These are phyloP conservation scores for Varroa destructor DNA, from an alignment of 1,140 invertebrate species.

Conservation along the genomic window DNA sequence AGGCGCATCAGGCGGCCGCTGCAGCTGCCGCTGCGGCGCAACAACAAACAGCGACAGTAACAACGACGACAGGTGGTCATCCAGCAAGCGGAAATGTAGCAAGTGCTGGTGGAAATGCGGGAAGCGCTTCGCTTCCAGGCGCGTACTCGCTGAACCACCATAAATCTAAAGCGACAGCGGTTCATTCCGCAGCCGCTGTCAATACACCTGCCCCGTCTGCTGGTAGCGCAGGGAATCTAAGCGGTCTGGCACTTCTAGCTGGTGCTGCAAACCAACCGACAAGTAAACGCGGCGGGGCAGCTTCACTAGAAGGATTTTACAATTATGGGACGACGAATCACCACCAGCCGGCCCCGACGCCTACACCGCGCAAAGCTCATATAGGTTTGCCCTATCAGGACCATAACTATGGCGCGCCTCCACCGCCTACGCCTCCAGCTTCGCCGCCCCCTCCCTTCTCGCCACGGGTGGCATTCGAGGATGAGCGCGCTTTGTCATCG, in stretches of 20 bases:
- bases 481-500: not conserved
- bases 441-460: slow-evolving; percentile 40
- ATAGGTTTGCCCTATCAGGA: slow-evolving; percentile 45
- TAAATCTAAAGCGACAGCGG: not conserved
- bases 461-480: not conserved
- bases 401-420: slow-evolving; percentile 62
- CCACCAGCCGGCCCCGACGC: slow-evolving; percentile 14
- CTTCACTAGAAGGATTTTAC: slow-evolving; percentile 1
- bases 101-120: not conserved
- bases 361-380: not conserved
- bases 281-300: not conserved
- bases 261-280: slow-evolving; percentile 13
- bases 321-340: not conserved
- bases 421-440: slow-evolving; percentile 49
- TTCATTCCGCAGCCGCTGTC: not conserved
- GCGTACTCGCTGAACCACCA: not conserved
- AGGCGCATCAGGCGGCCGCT: slow-evolving; percentile 1
- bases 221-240: not conserved
- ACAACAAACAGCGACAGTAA: no score
- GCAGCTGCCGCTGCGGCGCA: no score
- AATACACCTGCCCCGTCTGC: not conserved
- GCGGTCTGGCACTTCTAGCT: slow-evolving; percentile 6
- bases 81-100: no score
- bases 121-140: no score
- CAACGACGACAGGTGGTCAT: no score